Evolutionary conservation across 2,888 invertebrate species (phyloP), one percentile per base, ranked within the genome.

Genomic region (Asteroscopus sphinx): DNA sequence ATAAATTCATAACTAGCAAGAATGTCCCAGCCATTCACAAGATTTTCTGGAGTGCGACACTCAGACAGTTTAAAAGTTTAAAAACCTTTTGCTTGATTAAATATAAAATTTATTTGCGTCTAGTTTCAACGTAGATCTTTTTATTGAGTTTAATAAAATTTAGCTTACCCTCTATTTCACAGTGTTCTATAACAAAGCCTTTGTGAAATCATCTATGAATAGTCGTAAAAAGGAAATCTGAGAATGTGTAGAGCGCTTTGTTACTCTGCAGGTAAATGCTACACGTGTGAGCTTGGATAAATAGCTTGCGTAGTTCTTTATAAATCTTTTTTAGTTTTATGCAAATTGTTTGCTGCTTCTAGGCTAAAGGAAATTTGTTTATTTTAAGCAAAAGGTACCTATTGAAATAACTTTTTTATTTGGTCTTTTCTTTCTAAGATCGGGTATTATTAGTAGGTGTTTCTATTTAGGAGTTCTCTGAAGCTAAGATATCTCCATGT

Each of bases 21-120:
- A 21, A 17, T n/a, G 2, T 0, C 7, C 17, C 17, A 21, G 4
- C 2, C 13, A n/a, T 32, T 32, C 7, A n/a, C 11, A 5, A 33
- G 7, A 26, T 26, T 26, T 28, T n/a, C 30, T 12, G 51, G 30
- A 37, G 35, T 41, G 37, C n/a, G 15, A 51, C 47, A 72, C 12
- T 36, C 40, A 41, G 54, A 47, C 40, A 35, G 51, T 49, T 35
- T 42, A 30, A 35, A 53, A 48, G 39, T 37, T 46, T 60, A 73
- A 57, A n/a, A 68, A 16, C 32, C 49, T 39, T 17, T 41, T 57
- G 32, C 54, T 46, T 55, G 60, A 69, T 69, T 46, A 71, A 71
- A 60, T 59, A 44, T 49, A 32, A 63, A 67, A 37, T 46, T 9
- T 40, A 16, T 39, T 33, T 26, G 36, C 28, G 37, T 26, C 13